Evolutionary conservation across 2,797 vertebrate species (phyloP).

Genomic region (Tiaroga cobitis): DNA sequence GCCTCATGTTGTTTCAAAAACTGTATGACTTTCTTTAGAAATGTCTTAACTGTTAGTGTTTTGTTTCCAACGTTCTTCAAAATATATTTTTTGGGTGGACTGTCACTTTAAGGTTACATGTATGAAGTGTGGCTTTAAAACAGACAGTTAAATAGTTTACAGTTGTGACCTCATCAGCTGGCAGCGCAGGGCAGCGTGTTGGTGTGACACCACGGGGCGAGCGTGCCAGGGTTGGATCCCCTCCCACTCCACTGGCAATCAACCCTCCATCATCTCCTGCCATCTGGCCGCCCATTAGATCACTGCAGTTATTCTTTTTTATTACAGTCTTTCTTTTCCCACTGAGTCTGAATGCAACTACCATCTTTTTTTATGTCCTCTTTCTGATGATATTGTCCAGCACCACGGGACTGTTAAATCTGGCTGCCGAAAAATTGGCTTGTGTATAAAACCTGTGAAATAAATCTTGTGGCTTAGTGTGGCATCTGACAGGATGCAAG

Average conservation of each 20-base stretch:
- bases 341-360: conserved; percentile 26
- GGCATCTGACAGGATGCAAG: conserved; percentile 20
- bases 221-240: conserved; percentile 11
- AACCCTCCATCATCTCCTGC: conserved; percentile 40
- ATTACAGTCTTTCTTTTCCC: conserved; percentile 18
- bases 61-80: not conserved
- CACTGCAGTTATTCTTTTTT: conserved; percentile 34
- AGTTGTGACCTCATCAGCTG: conserved; percentile 25
- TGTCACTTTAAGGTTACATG: not conserved
- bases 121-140: not conserved
- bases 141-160: not conserved
- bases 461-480: conserved; percentile 2
- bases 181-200: not conserved
- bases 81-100: not conserved
- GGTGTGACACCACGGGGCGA: conserved; percentile 12
- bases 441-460: not conserved
- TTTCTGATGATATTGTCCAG: conserved; percentile 24
- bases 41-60: not conserved
- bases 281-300: conserved; percentile 51
- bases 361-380: conserved; percentile 19
- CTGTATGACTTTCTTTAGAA: not conserved
- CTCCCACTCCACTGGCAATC: conserved; percentile 39
- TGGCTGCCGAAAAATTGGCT: not conserved
- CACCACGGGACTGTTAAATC: conserved; percentile 1
- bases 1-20: not conserved